Conservation (phyloP, 2,888 invertebrate genomes). For the Diarsia dahlii region DNA sequence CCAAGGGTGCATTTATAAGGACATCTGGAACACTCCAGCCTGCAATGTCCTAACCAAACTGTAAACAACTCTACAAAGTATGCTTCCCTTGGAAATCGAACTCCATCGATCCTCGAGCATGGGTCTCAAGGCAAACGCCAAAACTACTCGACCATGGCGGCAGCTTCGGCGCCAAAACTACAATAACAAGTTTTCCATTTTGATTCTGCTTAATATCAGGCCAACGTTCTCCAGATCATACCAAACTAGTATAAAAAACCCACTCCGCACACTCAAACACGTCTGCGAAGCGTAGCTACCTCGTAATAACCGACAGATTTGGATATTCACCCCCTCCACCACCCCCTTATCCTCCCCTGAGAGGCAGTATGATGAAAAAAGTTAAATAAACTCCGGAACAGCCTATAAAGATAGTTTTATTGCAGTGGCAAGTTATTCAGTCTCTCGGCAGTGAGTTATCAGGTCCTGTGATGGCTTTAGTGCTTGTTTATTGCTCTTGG, state of each 20-base stretch:
- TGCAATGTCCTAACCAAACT: too few relatives aligned
- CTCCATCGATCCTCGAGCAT: too few relatives aligned
- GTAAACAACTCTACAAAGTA: too few relatives aligned
- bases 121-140: too few relatives aligned
- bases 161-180: too few relatives aligned
- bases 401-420: slow-evolving; percentile 52
- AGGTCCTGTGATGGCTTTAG: slow-evolving; percentile 13
- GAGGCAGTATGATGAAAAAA: slow-evolving; percentile 49
- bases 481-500: slow-evolving; percentile 26
- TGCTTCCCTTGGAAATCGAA: too few relatives aligned
- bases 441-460: slow-evolving; percentile 26
- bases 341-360: background rate
- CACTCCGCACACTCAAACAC: slow-evolving; percentile 30
- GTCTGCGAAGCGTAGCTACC: slow-evolving; percentile 11
- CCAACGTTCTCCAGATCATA: background rate
- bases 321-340: slow-evolving; percentile 29
- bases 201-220: too few relatives aligned
- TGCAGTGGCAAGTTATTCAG: slow-evolving; percentile 41
- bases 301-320: slow-evolving; percentile 43
- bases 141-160: too few relatives aligned
- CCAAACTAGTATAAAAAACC: slow-evolving; percentile 2
- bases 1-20: too few relatives aligned
- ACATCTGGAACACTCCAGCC: too few relatives aligned
- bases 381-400: slow-evolving; percentile 48
- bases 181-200: too few relatives aligned